These are phyloP conservation scores for Corythaixoides concolor DNA, from an alignment of 2,113 vertebrate genomes.

Conservation along the genomic window DNA sequence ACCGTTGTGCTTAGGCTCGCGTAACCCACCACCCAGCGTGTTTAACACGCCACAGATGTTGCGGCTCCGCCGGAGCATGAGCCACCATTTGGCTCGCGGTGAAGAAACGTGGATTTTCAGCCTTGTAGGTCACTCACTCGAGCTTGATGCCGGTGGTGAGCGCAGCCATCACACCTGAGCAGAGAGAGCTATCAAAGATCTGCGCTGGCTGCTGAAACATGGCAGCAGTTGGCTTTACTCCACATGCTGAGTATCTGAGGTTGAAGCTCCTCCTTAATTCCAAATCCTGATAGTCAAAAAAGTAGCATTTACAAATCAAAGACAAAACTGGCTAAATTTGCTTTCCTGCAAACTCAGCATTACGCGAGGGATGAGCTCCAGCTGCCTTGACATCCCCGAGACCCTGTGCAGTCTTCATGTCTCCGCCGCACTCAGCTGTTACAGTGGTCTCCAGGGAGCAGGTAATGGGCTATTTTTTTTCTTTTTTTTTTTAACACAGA, in stretches of 20 bases:
- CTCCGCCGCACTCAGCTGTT: neutral
- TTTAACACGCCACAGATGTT: neutral
- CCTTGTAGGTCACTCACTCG: neutral
- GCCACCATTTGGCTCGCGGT: neutral
- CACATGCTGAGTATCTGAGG: fast-evolving
- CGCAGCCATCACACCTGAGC: neutral
- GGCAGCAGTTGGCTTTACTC: neutral
- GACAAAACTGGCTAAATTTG: neutral
- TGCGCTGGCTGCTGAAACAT: neutral
- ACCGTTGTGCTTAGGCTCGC: fast-evolving
- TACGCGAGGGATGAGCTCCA: neutral
- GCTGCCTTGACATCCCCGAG: neutral
- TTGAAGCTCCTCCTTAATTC: neutral
- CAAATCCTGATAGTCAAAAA: neutral
- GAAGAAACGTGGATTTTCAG: neutral
- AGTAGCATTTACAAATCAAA: neutral
- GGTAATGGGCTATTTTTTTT: neutral
- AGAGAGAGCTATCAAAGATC: neutral
- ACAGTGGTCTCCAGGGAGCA: neutral
- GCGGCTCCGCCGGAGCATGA: neutral
- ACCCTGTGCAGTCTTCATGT: neutral
- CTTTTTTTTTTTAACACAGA: neutral
- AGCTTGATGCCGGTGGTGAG: neutral
- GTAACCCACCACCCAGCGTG: fast-evolving
- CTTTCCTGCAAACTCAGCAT: neutral